Evolutionary conservation across 2,797 vertebrate genomes (phyloP).

Genomic region (Dipus sagitta): DNA sequence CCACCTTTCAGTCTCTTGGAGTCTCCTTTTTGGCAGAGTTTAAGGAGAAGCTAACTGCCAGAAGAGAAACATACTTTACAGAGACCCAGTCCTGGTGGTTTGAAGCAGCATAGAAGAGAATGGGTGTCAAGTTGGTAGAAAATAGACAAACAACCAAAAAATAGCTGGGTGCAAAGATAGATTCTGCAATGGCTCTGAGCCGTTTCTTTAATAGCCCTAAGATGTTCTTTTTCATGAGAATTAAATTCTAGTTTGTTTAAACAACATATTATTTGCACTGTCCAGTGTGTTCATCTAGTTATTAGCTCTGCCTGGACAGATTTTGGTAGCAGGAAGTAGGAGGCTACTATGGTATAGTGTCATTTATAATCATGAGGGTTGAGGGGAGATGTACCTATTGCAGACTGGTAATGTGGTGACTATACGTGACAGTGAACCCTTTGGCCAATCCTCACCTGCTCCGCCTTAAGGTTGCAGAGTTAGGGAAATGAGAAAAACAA

Average conservation of each 20-base stretch:
- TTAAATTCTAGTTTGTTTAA: not conserved
- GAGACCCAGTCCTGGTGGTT: not conserved
- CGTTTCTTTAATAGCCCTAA: not conserved
- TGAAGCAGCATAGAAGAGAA: not conserved
- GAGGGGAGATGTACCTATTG: not conserved
- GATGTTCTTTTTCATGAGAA: conserved; percentile 3
- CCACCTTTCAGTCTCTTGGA: conserved; percentile 4
- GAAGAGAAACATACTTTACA: conserved; percentile 11
- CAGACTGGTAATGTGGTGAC: not conserved
- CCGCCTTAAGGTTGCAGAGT: not conserved
- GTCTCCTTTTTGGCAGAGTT: conserved; percentile 56
- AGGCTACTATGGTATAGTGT: not conserved
- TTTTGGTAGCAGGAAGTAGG: not conserved
- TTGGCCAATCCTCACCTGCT: not conserved
- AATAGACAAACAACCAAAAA: conserved; percentile 36
- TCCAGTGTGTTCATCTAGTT: not conserved
- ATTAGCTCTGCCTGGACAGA: not conserved
- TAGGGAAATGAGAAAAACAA: not conserved
- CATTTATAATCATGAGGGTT: not conserved
- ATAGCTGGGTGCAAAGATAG: not conserved
- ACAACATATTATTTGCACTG: not conserved
- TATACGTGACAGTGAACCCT: not conserved
- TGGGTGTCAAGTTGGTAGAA: not conserved
- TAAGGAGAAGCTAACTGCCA: conserved; percentile 45
- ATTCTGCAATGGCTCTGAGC: not conserved